Percentiles rank a stretch among this genome's conserved stretches.
These are phyloP conservation scores for Heliconius hermathena DNA, from an alignment of 1,140 invertebrate species.

Conservation along the genomic window DNA sequence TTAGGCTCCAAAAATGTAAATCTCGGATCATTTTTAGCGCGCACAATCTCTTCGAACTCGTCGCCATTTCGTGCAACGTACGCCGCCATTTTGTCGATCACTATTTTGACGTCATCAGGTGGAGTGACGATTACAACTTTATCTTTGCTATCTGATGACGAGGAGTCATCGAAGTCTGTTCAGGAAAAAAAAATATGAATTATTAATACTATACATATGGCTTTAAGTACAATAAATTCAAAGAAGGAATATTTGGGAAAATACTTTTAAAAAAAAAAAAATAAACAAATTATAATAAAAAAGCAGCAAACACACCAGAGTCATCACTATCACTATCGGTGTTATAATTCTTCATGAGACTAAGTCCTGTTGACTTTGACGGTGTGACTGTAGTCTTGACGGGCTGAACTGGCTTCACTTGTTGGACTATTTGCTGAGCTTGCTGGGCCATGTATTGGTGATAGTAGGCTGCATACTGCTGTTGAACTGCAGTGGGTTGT, in stretches of 20 bases:
- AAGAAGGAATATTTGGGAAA: too few relatives aligned
- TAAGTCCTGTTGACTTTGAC: conserved; percentile 77
- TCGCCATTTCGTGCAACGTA: conserved; percentile 97
- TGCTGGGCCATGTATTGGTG: conserved; percentile 49
- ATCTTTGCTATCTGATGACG: conserved; percentile 60
- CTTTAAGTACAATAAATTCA: too few relatives aligned
- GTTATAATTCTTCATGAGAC: conserved; percentile 83
- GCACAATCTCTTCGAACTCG: conserved; percentile 95
- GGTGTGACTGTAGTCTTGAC: conserved; percentile 37
- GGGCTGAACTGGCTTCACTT: neutral
- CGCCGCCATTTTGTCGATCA: conserved; percentile 97
- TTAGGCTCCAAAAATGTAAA: conserved; percentile 90
- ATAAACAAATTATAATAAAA: neutral
- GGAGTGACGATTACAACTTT: conserved; percentile 83
- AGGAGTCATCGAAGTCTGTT: conserved; percentile 58
- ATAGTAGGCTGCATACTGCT: conserved; percentile 54
- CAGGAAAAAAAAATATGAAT: neutral
- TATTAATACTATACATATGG: neutral
- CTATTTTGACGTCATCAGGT: conserved; percentile 90
- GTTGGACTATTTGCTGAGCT: conserved; percentile 3
- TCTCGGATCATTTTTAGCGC: conserved; percentile 91
- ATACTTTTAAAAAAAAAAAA: neutral
- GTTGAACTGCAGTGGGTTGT: conserved; percentile 22
- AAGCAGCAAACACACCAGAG: conserved; percentile 50
- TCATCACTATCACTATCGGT: conserved; percentile 81